phyloP scores from a whole-genome alignment of 1,140 invertebrate species.

The Contarinia nasturtii region DNA sequence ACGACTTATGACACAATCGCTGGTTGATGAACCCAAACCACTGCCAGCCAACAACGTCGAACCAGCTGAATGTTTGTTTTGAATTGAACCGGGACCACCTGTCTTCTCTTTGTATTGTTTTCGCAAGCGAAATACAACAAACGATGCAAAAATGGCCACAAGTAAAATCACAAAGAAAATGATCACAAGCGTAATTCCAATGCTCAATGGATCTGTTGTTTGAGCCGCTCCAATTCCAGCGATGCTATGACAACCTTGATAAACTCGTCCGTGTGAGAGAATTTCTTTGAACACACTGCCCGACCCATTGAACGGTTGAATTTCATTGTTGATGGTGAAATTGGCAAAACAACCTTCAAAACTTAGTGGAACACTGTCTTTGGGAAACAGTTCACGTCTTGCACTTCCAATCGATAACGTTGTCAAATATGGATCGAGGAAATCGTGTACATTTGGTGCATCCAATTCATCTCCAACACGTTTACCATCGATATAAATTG shows the following conservation, averaged over 20 bases:
- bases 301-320: constrained; percentile 73
- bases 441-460: constrained; percentile 67
- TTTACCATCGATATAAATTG: constrained; percentile 46
- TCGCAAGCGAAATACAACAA: constrained; percentile 69
- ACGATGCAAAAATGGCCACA: constrained; percentile 72
- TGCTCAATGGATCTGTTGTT: constrained; percentile 66
- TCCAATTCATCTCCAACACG: constrained; percentile 67
- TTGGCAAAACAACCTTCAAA: constrained; percentile 82
- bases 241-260: constrained; percentile 42
- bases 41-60: constrained; percentile 30
- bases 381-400: constrained; percentile 29
- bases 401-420: constrained; percentile 57
- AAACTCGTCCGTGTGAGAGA: constrained; percentile 44
- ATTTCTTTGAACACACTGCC: constrained; percentile 58
- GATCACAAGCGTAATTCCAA: constrained; percentile 80
- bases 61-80: constrained; percentile 44
- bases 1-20: constrained; percentile 34
- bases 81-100: constrained; percentile 30
- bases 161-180: constrained; percentile 83
- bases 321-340: constrained; percentile 72
- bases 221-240: constrained; percentile 53
- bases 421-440: constrained; percentile 75
- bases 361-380: constrained; percentile 27
- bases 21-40: constrained; percentile 29
- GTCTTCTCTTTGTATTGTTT: constrained; percentile 69